Evolutionary conservation across 2,113 vertebrate species (phyloP), one percentile per base, ranked within the genome.

Genomic region (Sinocyclocheilus grahami): DNA sequence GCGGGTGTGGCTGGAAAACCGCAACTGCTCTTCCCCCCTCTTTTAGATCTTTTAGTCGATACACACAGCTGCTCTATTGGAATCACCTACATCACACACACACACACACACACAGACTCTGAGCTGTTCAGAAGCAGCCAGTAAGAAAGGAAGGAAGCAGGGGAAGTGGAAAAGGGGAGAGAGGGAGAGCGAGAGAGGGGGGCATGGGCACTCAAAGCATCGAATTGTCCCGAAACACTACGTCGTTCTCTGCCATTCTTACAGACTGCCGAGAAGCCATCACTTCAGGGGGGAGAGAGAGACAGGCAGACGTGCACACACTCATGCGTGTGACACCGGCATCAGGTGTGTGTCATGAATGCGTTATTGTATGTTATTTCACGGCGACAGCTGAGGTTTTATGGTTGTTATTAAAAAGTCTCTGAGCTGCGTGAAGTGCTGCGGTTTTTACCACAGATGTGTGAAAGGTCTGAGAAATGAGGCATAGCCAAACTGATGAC

Each of bases 261-360:
- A 62, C 27, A 39, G 77, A 79, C 53, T 1, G 20, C 27, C 1
- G 74, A 84, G 39, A 84, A 76, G 18, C 51, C 46, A 3, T 30
- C 33, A 78, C 46, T 78, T 78, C 16, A 33, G 10, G 8, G 48
- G 62, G 14, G 51, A 65, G 55, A 85, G 39, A 85, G 22, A 85
- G 48, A 48, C 22, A 74, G 51, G 16, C 75, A 82, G 67, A 76
- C 42, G 5, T 18, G 3, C 30, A 13, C 39, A 82, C 79, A 62
- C 71, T 27, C 27, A 37, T 85, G 78, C 13, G 55, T 82, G 37
- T 75, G 69, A 60, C 69, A 82, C 71, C 82, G 22, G 85, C 33
- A 78, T 71, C 81, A 86, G 87, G 87, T 88, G 60, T 86, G 87
- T 78, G 75, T 71, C 39, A 24, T 75, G 37, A 84, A 71, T 72